These are phyloP conservation scores for Eremophila alpestris DNA, from an alignment of 2,797 vertebrate genomes.

Conservation along the genomic window DNA sequence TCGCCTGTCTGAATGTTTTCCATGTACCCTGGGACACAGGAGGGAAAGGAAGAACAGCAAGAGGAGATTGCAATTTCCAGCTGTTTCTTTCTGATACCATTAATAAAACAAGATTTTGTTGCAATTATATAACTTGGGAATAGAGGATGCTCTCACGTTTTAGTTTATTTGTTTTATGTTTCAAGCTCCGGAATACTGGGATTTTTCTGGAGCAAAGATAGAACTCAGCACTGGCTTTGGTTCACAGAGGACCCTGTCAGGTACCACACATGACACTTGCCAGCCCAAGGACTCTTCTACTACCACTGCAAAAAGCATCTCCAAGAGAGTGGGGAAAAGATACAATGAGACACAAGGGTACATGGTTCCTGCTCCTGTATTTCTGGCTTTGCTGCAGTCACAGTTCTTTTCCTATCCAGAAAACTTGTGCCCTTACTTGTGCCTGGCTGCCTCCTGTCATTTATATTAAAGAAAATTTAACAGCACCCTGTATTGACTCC, in stretches of 20 bases:
- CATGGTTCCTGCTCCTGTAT: background rate
- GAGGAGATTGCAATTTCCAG: background rate
- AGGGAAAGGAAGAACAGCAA: background rate
- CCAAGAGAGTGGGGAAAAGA: background rate
- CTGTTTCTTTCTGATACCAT: background rate
- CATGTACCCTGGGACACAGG: background rate
- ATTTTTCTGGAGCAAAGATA: background rate
- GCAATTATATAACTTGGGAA: background rate
- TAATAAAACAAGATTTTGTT: background rate
- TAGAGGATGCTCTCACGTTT: background rate
- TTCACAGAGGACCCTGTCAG: background rate
- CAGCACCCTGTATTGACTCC: background rate
- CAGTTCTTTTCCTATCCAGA: background rate
- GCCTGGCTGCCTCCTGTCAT: background rate
- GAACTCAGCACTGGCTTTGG: background rate
- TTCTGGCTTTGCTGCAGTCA: background rate
- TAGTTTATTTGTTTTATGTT: background rate
- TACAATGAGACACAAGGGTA: background rate
- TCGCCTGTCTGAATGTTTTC: background rate
- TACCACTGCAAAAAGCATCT: background rate
- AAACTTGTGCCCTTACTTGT: background rate
- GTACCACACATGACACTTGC: background rate
- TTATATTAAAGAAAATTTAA: background rate
- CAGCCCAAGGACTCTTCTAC: background rate
- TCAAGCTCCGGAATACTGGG: background rate